A percentile compares a stretch with the other conserved stretches of the same genome.
Conservation (phyloP, 2,888 invertebrate genomes). For the Lumbricus terrestris region DNA sequence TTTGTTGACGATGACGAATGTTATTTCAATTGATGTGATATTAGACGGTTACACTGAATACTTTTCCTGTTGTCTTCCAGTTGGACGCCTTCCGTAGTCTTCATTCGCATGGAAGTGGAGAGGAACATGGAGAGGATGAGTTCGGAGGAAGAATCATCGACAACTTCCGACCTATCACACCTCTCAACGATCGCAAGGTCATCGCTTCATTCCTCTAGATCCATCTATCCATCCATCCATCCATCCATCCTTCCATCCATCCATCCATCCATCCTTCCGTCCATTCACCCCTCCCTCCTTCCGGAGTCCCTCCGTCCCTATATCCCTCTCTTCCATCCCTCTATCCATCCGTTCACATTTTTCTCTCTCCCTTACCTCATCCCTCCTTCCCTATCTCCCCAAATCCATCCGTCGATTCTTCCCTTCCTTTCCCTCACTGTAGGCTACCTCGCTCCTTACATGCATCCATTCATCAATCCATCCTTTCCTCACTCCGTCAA, state of each 20-base stretch:
- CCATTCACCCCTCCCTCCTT: not conserved
- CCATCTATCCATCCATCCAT: not conserved
- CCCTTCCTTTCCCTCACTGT: no score
- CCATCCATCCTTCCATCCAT: not conserved
- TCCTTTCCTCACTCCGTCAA: not conserved
- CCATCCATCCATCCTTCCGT: not conserved
- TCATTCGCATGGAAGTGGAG: constrained; percentile 11
- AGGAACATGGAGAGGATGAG: constrained; percentile 10
- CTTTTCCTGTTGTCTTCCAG: not conserved
- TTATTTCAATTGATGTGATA: no score
- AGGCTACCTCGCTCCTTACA: no score
- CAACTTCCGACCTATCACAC: constrained; percentile 35
- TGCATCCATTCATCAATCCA: not conserved
- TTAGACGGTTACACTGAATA: no score
- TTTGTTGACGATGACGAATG: not conserved
- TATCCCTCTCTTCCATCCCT: not conserved
- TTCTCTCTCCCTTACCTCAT: not conserved
- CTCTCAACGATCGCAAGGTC: constrained; percentile 29
- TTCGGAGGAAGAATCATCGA: constrained; percentile 32
- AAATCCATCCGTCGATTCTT: no score
- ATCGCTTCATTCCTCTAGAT: constrained; percentile 18
- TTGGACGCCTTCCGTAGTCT: constrained; percentile 22
- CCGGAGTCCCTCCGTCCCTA: not conserved
- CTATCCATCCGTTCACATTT: not conserved
- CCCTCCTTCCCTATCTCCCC: not conserved